A percentile compares a stretch with the other conserved stretches of the same genome.
Evolutionary conservation across 2,888 invertebrate genomes (phyloP).

Genomic region (Parnassius orleans): DNA sequence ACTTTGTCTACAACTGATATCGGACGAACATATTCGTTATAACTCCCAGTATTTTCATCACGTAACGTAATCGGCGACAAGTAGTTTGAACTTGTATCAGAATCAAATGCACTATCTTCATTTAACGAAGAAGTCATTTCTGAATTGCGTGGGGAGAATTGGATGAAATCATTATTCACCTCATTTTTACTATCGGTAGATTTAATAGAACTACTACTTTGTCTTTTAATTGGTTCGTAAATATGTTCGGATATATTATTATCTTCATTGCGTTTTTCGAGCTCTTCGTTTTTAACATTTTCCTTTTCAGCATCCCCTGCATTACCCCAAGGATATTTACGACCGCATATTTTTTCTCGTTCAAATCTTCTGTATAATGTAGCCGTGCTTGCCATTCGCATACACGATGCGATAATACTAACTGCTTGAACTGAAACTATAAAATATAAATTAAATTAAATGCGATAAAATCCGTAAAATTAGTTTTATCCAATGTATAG

Average conservation of each 20-base stretch:
- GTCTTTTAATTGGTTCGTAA: conserved; percentile 54
- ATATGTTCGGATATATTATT: conserved; percentile 43
- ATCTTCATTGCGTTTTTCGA: conserved; percentile 35
- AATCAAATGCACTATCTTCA: conserved; percentile 43
- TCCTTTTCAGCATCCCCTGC: conserved; percentile 35
- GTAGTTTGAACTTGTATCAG: conserved; percentile 59
- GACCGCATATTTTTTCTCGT: conserved; percentile 87
- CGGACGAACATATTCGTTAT: conserved; percentile 63
- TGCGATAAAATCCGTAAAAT: too few relatives aligned
- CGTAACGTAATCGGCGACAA: conserved; percentile 43
- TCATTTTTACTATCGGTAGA: conserved; percentile 36
- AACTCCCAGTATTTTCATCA: conserved; percentile 43
- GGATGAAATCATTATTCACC: conserved; percentile 59
- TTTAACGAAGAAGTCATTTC: conserved; percentile 45
- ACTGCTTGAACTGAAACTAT: conserved; percentile 85
- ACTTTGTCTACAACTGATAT: conserved; percentile 63
- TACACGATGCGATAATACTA: conserved; percentile 84
- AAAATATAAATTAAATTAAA: conserved; percentile 26
- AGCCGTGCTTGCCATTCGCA: conserved; percentile 86
- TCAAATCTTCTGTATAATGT: conserved; percentile 88
- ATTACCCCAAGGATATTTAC: conserved; percentile 86
- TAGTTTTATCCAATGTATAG: neutral
- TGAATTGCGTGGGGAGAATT: conserved; percentile 59
- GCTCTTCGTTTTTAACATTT: conserved; percentile 52
- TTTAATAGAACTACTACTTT: conserved; percentile 38